phyloP scores from a whole-genome alignment of 2,113 vertebrate species.

The Dermatemys mawii region DNA sequence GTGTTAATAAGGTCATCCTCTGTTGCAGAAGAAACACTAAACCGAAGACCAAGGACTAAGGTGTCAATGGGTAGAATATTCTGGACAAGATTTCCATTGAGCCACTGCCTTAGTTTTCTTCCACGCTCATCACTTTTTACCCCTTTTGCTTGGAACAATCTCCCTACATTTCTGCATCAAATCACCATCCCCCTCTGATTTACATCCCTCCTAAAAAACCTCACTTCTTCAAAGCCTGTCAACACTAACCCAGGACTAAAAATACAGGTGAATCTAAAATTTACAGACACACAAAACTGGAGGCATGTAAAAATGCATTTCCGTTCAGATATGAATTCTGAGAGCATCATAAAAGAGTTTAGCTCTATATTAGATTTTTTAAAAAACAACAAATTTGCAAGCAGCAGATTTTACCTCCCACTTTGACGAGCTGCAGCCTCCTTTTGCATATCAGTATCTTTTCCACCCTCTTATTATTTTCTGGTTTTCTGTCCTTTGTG shows the following conservation, averaged over 20 bases:
- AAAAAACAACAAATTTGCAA: too few species aligned
- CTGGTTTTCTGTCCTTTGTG: too few species aligned
- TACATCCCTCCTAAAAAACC: background rate
- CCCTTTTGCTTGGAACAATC: too few species aligned
- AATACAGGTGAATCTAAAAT: background rate
- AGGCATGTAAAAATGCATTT: background rate
- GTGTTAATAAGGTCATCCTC: background rate
- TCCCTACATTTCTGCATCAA: background rate
- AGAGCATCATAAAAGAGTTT: background rate
- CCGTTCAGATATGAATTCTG: background rate
- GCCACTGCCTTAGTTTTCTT: background rate
- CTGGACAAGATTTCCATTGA: background rate
- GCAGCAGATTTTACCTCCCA: too few species aligned
- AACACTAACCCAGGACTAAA: background rate
- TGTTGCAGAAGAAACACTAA: too few species aligned
- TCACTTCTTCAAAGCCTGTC: background rate
- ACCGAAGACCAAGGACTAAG: too few species aligned
- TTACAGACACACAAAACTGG: background rate
- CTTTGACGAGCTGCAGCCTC: too few species aligned
- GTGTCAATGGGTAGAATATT: background rate
- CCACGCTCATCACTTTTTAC: background rate
- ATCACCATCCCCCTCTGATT: background rate
- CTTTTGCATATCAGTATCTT: too few species aligned
- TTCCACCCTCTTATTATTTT: too few species aligned
- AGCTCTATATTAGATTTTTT: too few species aligned